Evolutionary conservation across 1,140 invertebrate genomes (phyloP).

Genomic region (Trichonephila clavata): DNA sequence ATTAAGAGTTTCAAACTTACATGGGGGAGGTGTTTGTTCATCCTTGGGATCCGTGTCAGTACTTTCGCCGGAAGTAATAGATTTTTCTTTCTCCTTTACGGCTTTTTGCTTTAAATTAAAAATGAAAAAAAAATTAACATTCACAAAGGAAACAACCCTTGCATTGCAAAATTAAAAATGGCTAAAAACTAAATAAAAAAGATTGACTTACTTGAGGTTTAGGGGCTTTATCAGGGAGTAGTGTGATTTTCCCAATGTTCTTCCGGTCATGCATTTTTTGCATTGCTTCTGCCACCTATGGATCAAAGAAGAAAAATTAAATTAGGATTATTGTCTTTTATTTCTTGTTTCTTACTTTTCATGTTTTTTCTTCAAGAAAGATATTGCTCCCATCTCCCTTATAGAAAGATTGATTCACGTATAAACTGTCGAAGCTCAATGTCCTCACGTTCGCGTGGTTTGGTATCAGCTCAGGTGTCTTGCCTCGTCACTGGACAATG

Average conservation of each 20-base stretch:
- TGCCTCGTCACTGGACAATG: too few species aligned
- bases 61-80: conserved; percentile 64
- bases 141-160: not conserved
- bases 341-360: too few species aligned
- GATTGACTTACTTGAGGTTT: conserved; percentile 77
- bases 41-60: conserved; percentile 73
- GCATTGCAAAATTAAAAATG: not conserved
- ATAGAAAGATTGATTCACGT: too few species aligned
- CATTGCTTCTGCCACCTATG: conserved; percentile 91
- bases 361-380: too few species aligned
- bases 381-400: too few species aligned
- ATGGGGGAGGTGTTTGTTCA: conserved; percentile 70
- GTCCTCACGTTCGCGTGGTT: too few species aligned
- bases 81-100: conserved; percentile 61
- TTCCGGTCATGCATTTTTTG: conserved; percentile 95
- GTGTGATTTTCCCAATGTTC: conserved; percentile 93
- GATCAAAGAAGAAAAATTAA: too few species aligned
- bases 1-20: conserved; percentile 13
- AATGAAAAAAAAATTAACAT: not conserved
- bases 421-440: too few species aligned
- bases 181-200: not conserved
- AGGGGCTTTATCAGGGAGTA: conserved; percentile 88
- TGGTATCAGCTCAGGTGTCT: too few species aligned
- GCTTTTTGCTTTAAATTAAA: conserved; percentile 45
- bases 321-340: too few species aligned